These are phyloP conservation scores for Onychostoma macrolepis DNA, from an alignment of 2,113 vertebrate species.

Conservation along the genomic window DNA sequence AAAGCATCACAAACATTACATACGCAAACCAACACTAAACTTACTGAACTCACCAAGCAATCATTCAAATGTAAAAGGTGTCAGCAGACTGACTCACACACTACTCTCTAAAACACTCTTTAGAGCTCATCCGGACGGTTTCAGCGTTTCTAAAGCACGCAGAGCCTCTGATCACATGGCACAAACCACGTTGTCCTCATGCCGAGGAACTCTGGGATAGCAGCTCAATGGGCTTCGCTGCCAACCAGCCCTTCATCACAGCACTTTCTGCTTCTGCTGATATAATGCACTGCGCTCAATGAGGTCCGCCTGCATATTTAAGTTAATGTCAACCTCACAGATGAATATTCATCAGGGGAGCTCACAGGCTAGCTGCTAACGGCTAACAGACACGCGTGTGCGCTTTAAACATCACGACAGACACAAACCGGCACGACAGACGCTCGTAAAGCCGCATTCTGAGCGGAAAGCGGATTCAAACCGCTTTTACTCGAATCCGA, in stretches of 20 bases:
- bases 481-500: background rate
- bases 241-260: background rate
- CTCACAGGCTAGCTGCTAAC: background rate
- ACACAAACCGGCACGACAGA: no score
- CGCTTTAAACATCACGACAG: background rate
- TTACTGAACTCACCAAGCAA: no score
- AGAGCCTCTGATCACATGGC: constrained; percentile 31
- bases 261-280: background rate
- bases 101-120: no score
- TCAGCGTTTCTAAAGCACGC: no score
- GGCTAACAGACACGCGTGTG: background rate
- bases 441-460: background rate
- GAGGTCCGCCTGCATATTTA: background rate
- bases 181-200: constrained; percentile 50
- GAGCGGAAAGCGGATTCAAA: fast-evolving
- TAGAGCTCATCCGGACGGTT: no score
- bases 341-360: background rate
- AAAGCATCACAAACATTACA: no score
- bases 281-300: background rate
- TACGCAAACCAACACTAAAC: no score
- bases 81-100: no score
- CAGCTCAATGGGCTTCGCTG: background rate
- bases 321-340: background rate
- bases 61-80: no score
- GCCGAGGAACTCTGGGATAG: constrained; percentile 24